Percentiles rank a stretch among this genome's conserved stretches.
phyloP scores from a whole-genome alignment of 1,140 invertebrate genomes.

The Bradynema listronoti region DNA sequence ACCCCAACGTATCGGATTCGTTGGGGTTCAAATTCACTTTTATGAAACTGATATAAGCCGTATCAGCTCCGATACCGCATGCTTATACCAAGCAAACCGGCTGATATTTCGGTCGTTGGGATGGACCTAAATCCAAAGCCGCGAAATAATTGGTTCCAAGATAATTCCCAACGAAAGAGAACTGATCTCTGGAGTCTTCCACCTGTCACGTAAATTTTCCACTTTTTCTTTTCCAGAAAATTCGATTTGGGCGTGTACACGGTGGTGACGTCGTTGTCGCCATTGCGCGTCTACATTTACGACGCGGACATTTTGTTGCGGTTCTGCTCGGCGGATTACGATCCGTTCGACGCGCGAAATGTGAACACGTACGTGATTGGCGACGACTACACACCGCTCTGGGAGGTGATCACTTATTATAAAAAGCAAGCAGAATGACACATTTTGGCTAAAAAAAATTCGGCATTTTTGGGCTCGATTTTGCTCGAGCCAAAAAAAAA shows the following conservation, averaged over 20 bases:
- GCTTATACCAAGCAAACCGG: too few species aligned
- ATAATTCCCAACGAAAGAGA: not conserved
- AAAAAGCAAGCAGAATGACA: too few species aligned
- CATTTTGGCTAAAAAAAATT: too few species aligned
- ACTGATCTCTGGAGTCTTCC: not conserved
- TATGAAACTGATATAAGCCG: too few species aligned
- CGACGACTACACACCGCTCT: slow-evolving; percentile 86
- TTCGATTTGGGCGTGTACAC: slow-evolving; percentile 95
- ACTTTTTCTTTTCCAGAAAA: slow-evolving; percentile 67
- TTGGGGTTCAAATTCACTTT: too few species aligned
- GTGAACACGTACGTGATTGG: slow-evolving; percentile 86
- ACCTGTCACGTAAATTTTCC: not conserved
- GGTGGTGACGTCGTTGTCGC: slow-evolving; percentile 80
- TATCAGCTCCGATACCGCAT: too few species aligned
- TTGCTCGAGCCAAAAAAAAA: too few species aligned
- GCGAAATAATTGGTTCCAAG: too few species aligned
- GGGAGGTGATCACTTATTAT: slow-evolving; percentile 67
- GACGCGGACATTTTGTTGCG: slow-evolving; percentile 71
- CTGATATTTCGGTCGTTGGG: too few species aligned
- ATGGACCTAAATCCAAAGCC: not conserved
- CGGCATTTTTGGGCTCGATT: too few species aligned
- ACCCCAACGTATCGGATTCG: too few species aligned
- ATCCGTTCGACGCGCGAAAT: slow-evolving; percentile 76
- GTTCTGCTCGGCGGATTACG: slow-evolving; percentile 83
- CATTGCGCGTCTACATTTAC: slow-evolving; percentile 78